Evolutionary conservation across 1,140 invertebrate species (phyloP), one percentile per base, ranked within the genome.

Genomic region (Littorina saxatilis): DNA sequence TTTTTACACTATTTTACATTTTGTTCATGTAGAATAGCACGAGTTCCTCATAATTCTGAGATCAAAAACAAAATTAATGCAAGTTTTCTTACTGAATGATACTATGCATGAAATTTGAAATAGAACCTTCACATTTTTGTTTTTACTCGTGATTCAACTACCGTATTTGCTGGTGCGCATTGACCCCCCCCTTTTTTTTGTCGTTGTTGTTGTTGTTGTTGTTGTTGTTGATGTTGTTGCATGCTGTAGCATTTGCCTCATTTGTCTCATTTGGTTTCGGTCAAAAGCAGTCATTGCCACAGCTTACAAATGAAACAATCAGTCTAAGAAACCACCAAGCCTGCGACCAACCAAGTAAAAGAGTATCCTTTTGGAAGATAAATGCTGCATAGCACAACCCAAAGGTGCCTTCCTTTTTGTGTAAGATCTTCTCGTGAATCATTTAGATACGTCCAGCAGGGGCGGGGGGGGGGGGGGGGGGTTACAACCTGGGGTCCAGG

Each of bases 191-290:
- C 9, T 68, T 68, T 11, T 68, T 35, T 11, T 68, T 35, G n/a
- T 68, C n/a, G n/a, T 29, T 68, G n/a, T 68, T 68, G n/a, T 68
- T 68, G n/a, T 68, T 68, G n/a, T 68, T 68, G n/a, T 68, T 35
- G n/a, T 35, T n/a, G n/a, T 68, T 35, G n/a, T 68, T n/a, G n/a
- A 11, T 68, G n/a, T 68, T 68, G 13, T 68, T 68, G 35, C n/a
- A 11, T 29, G n/a, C n/a, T 29, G n/a, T 68, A 13, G n/a, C n/a
- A 27, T 68, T 68, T 29, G 9, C n/a, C 7, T 68, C n/a, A 13
- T 68, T 68, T 11, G 13, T 13, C 9, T 68, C 9, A 68, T 9
- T 68, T 11, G 7, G 13, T 68, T 29, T 68, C 13, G 13, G n/a
- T 29, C 15, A 72, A 72, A 37, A 35, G 15, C 15, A 32, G 23